These are phyloP conservation scores for Cybosia mesomella DNA, from an alignment of 2,888 invertebrate species.

Conservation along the genomic window DNA sequence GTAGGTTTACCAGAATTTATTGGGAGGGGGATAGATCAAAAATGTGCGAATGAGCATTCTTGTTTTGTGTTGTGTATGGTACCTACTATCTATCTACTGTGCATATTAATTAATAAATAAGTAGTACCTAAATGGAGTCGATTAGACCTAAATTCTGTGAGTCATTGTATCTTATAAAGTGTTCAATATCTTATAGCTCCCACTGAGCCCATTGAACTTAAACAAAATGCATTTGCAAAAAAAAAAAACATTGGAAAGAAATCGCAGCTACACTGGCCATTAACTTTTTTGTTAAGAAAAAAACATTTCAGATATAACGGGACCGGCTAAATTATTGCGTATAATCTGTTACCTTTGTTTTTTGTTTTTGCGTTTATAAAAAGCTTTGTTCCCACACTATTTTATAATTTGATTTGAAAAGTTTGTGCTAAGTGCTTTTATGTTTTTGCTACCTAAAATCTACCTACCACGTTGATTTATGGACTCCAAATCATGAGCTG, in stretches of 20 bases:
- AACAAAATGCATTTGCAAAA: slow-evolving; percentile 62
- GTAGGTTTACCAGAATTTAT: too few species aligned
- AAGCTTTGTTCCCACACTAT: slow-evolving; percentile 74
- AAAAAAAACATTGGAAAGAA: slow-evolving; percentile 65
- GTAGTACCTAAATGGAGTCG: not conserved
- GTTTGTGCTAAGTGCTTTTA: slow-evolving; percentile 43
- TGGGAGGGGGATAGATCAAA: not conserved
- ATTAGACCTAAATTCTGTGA: slow-evolving; percentile 35
- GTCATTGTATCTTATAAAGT: slow-evolving; percentile 45
- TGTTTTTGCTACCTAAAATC: slow-evolving; percentile 41
- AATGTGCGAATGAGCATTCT: not conserved
- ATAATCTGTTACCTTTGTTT: slow-evolving; percentile 76
- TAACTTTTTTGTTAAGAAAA: slow-evolving; percentile 70
- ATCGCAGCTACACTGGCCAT: slow-evolving; percentile 82
- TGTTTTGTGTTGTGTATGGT: too few species aligned
- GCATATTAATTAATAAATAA: too few species aligned
- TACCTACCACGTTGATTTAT: slow-evolving; percentile 19
- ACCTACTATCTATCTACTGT: too few species aligned
- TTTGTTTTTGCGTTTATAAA: slow-evolving; percentile 69
- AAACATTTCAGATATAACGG: slow-evolving; percentile 78
- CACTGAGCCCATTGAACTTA: slow-evolving; percentile 78
- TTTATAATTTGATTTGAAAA: slow-evolving; percentile 54
- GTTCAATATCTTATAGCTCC: slow-evolving; percentile 59
- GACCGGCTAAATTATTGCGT: slow-evolving; percentile 80
- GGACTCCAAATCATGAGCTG: not conserved